Base-by-base conservation (phyloP, 2,113 vertebrate species). In the Pedionomus torquatus region DNA sequence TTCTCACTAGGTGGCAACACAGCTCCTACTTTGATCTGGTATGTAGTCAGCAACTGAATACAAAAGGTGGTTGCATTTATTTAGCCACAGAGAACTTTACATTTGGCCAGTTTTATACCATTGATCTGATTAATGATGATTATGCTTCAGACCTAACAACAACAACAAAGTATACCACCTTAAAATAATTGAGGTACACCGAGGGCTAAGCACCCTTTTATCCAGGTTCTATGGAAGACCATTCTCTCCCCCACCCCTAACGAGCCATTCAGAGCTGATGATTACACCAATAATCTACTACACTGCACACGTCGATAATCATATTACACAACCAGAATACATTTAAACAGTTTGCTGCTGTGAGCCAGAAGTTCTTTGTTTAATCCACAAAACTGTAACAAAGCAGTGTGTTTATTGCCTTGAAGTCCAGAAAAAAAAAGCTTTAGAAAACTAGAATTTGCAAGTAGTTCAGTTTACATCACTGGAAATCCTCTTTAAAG, bases 1-100 rank as follows among this genome's bases (percentile, higher is more conserved):
- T 61, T 44, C 83, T 89, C 97, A 89, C 96, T 95, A 94, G 97
- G 31, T 95, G 96, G 94, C 97, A 95, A 89, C 61, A 37, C 55
- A 89, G 92, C 58, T 61, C 96, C 9, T 10, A 2, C 55, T 95
- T 44, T 68, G 52, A 61, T 46, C 30, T 5, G 17, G 5, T 7
- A 2, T 2, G 41, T 26, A 39, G n/a, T 1, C 70, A 28, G 60
- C 71, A 9, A 60, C 43, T 7, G 18, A 75, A 33, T 11, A 60
- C 21, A 46, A 57, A 78, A 37, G 4, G 51, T 4, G n/a, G 24
- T 35, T 28, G 48, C n/a, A 17, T 1, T 15, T 9, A 48, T 25
- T 61, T 11, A 51, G 64, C 68, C 0, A 0, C 78, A 5, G 18
- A 83, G 33, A 12, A 41, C 65, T 82, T 64, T 51, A 49, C 5